Percentiles rank a stretch among this genome's conserved stretches.
phyloP scores from a whole-genome alignment of 2,113 vertebrate species.

The Greenwoodochromis staneri region DNA sequence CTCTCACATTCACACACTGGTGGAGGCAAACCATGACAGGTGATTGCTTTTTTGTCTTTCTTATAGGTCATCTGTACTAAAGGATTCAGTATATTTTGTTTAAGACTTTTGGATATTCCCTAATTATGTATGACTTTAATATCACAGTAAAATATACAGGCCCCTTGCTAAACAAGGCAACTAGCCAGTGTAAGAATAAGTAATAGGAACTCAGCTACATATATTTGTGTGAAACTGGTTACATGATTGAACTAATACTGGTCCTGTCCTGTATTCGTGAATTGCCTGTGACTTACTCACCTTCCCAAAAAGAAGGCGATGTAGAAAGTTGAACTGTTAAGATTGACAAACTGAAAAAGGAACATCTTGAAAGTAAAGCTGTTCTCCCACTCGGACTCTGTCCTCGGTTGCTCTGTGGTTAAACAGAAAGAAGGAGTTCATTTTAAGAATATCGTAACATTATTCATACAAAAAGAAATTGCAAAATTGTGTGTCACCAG shows the following conservation, averaged over 20 bases:
- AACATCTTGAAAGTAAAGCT: conserved; percentile 99
- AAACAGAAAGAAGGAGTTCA: background rate
- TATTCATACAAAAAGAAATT: background rate
- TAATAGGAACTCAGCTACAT: background rate
- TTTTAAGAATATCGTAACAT: background rate
- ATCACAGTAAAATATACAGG: background rate
- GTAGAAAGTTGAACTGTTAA: conserved; percentile 98
- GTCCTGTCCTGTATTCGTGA: background rate
- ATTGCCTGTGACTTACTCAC: conserved; percentile 56
- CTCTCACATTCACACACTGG: background rate
- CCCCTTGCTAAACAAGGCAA: background rate
- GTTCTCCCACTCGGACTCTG: conserved; percentile 96
- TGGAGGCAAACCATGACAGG: background rate
- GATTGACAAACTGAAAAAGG: conserved; percentile 97
- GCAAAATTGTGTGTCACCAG: background rate
- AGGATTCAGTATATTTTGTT: background rate
- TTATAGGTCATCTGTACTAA: background rate
- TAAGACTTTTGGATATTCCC: background rate
- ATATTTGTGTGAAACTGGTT: background rate
- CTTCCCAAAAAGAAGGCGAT: conserved; percentile 96
- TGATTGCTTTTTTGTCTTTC: background rate
- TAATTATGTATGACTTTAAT: background rate
- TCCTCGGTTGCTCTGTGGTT: conserved; percentile 92
- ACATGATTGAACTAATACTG: background rate
- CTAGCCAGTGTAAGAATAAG: background rate